A percentile compares a stretch with the other conserved stretches of the same genome.
These are phyloP conservation scores for Seira sanloemensis DNA, from an alignment of 2,888 invertebrate species.

Conservation along the genomic window DNA sequence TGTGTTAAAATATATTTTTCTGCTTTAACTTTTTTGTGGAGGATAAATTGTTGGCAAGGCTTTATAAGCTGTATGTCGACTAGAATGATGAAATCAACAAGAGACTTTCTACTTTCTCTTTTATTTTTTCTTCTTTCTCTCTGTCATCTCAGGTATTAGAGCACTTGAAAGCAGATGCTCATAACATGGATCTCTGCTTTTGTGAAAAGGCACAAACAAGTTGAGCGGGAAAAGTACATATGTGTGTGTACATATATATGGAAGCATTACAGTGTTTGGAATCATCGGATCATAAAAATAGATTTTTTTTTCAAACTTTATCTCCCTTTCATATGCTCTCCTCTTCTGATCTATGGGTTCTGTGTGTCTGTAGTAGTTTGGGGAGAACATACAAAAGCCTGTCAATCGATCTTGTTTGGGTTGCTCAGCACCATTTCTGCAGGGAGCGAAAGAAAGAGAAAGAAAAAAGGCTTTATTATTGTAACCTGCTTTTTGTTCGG, in stretches of 20 bases:
- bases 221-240: too few relatives aligned
- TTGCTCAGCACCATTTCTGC: neutral
- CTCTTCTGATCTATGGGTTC: neutral
- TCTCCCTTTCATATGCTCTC: neutral
- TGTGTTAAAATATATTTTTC: too few relatives aligned
- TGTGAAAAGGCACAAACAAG: too few relatives aligned
- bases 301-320: neutral
- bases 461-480: conserved; percentile 38
- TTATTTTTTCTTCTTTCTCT: neutral
- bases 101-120: conserved; percentile 6
- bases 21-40: too few relatives aligned
- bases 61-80: too few relatives aligned
- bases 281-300: conserved; percentile 32
- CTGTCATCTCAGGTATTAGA: neutral
- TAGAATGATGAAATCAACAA: conserved; percentile 39
- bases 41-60: neutral
- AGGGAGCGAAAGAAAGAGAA: neutral
- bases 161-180: neutral
- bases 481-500: neutral
- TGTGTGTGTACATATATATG: too few relatives aligned
- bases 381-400: conserved; percentile 44
- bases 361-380: neutral
- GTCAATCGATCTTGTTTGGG: conserved; percentile 47
- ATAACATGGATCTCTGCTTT: too few relatives aligned
- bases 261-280: neutral